phyloP scores from a whole-genome alignment of 2,113 vertebrate species.

The Labeo rohita region DNA sequence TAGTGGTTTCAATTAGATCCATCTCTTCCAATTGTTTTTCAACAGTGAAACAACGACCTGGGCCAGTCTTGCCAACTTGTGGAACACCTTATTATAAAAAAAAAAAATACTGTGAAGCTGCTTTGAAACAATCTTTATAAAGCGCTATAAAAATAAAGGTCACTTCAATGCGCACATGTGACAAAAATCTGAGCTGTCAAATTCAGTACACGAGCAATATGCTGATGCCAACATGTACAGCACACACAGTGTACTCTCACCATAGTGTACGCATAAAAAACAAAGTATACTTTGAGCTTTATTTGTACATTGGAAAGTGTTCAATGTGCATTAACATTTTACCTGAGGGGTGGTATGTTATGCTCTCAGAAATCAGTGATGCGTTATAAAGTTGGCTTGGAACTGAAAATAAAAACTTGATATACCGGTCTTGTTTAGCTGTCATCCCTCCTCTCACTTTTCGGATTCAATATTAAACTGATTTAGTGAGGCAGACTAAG shows the following conservation, averaged over 20 bases:
- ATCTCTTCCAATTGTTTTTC: neutral
- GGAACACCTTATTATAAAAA: neutral
- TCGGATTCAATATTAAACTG: constrained; percentile 19
- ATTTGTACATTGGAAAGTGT: neutral
- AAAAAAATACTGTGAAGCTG: neutral
- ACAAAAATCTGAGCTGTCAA: neutral
- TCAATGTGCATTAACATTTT: neutral
- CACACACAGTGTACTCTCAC: neutral
- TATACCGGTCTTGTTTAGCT: constrained; percentile 10
- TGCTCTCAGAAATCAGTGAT: constrained; percentile 23
- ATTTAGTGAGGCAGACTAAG: neutral
- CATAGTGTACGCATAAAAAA: neutral
- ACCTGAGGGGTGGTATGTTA: neutral
- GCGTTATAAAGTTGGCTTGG: constrained; percentile 7
- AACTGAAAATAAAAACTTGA: neutral
- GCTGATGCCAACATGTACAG: neutral
- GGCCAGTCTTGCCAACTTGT: neutral
- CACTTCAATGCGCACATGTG: neutral
- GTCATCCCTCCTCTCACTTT: neutral
- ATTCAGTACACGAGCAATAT: neutral
- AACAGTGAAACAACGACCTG: neutral
- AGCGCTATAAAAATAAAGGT: neutral
- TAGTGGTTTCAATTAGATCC: neutral
- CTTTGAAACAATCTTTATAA: neutral
- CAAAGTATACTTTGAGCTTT: neutral